Percentiles rank a stretch among this genome's conserved stretches.
Conservation (phyloP, 64 coral and sea anemone species). For the Actinia equina region DNA sequence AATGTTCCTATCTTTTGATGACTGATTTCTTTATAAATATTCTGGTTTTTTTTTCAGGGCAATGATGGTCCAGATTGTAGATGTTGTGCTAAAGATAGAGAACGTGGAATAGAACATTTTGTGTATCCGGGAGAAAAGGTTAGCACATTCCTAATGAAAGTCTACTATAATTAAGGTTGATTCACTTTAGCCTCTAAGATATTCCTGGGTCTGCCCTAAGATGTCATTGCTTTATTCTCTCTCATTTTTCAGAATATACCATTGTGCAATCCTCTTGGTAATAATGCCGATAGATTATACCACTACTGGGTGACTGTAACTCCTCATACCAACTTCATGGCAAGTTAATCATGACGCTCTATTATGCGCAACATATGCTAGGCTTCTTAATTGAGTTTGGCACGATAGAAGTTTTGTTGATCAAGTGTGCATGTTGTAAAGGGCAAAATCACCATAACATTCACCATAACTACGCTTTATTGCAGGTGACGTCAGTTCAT, state of each 20-base stretch:
- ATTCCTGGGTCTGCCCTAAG: no score
- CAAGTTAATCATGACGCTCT: neutral
- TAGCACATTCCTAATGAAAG: neutral
- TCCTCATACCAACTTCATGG: constrained; percentile 98
- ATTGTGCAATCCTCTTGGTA: constrained; percentile 59
- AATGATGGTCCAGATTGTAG: constrained; percentile 86
- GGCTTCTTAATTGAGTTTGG: no score
- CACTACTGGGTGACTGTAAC: constrained; percentile 96
- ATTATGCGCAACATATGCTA: no score
- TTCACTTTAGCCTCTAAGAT: no score
- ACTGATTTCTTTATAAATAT: no score
- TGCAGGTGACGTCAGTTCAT: no score
- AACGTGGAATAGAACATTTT: constrained; percentile 83
- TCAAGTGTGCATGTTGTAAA: no score
- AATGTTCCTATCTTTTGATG: neutral
- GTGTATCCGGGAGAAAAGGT: constrained; percentile 94
- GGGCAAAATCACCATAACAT: no score
- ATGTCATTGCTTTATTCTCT: no score
- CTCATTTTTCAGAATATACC: constrained; percentile 24
- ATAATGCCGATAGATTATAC: constrained; percentile 63
- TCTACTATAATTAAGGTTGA: no score
- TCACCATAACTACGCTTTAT: no score
- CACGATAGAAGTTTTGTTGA: no score
- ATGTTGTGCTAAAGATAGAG: constrained; percentile 69
- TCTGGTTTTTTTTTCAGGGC: constrained; percentile 27